These are phyloP conservation scores for Hyposmocoma kahamanoa DNA, from an alignment of 1,140 invertebrate species.

Conservation along the genomic window DNA sequence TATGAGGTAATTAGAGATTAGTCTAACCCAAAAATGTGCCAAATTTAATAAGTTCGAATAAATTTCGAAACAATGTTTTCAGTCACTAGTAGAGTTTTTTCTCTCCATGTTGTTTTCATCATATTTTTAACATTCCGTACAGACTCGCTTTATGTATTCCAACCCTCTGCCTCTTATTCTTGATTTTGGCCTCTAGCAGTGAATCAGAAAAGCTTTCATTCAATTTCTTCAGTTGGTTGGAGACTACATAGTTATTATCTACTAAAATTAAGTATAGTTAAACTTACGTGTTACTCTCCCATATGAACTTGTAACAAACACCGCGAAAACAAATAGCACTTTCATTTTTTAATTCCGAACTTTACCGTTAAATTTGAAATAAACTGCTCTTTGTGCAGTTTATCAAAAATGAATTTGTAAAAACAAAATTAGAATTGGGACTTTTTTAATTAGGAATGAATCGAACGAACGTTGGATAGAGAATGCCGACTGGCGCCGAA, in stretches of 20 bases:
- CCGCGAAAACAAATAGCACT: constrained; percentile 27
- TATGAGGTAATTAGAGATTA: too few relatives aligned
- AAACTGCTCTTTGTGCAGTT: not conserved
- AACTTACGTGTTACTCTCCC: constrained; percentile 49
- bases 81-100: too few relatives aligned
- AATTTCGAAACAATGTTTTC: too few relatives aligned
- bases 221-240: not conserved
- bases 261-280: constrained; percentile 1
- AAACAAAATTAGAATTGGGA: not conserved
- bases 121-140: too few relatives aligned
- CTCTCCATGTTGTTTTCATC: too few relatives aligned
- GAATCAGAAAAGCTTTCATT: too few relatives aligned
- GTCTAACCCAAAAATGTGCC: too few relatives aligned
- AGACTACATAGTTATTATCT: not conserved
- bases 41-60: too few relatives aligned
- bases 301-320: constrained; percentile 26
- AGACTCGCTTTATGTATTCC: too few relatives aligned
- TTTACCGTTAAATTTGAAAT: not conserved
- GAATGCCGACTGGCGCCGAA: constrained; percentile 40
- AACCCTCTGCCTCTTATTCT: too few relatives aligned
- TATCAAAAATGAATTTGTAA: too few relatives aligned
- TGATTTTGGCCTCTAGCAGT: too few relatives aligned
- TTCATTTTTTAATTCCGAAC: constrained; percentile 29
- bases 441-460: constrained; percentile 9
- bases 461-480: constrained; percentile 21